Evolutionary conservation across 92 coral and sea anemone genomes (phyloP), one percentile per base, ranked within the genome.

Genomic region (Pocillopora meandrina): DNA sequence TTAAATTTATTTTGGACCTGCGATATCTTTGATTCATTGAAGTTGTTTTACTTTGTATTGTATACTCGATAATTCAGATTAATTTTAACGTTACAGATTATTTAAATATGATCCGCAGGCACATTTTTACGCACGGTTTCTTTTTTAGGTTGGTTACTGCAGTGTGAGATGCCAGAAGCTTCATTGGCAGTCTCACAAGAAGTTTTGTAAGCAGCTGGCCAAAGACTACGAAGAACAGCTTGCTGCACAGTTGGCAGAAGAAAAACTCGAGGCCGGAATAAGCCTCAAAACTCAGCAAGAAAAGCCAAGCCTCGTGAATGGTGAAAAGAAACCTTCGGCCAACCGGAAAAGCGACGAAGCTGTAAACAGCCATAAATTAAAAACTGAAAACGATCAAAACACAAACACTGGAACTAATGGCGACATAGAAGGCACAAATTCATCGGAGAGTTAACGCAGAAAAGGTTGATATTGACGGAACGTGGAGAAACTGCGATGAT

Each of bases 171-270:
- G 99, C 84, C 99, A 96, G 74, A 96, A 94, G 85, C 84, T 92
- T n/a, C 99, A 96, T 74, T 96, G 98, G 99, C 72, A 87, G 16
- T 94, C 99, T 3, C 99, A 96, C 81, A 96, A 95, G 90, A 92
- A 95, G 65, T 93, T 89, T 79, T 96, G 99, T 75, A 91, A 94
- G 79, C 68, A 88, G 56, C 85, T 92, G 65, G 92, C 97, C 11
- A 83, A 87, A 21, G 91, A 92, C 68, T 89, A 84, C 70, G 87
- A 85, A 71, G 77, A 90, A 61, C 80, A 90, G 62, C 74, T 91
- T 19, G 95, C 87, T 15, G 85, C 83, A 31, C 89, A 93, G 82
- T 88, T 88, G 63, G 81, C 80, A 63, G 89, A 78, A 72, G 92
- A 78, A 74, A 75, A 86, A 57, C 85, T 73, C 2, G 87, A 89